Evolutionary conservation across 1,140 invertebrate genomes (phyloP).

Genomic region (Dufourea novaeangliae): DNA sequence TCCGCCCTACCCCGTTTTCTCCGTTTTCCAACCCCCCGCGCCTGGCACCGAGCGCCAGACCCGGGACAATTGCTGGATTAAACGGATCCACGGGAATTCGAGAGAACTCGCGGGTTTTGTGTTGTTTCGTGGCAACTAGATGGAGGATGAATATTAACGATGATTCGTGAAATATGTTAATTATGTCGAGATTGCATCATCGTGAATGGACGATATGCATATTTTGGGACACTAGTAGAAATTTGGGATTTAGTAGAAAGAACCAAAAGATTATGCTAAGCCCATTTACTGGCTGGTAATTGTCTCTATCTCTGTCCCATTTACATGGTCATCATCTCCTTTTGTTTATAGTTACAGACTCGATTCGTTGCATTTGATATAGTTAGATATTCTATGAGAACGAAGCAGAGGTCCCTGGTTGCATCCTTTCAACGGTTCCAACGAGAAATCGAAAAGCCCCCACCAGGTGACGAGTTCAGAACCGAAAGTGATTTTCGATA

Average conservation of each 20-base stretch:
- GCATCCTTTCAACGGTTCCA: neutral
- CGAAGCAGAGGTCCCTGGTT: too few species aligned
- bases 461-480: conserved; percentile 14
- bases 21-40: neutral
- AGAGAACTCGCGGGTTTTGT: neutral
- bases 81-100: conserved; percentile 5
- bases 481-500: conserved; percentile 41
- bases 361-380: neutral
- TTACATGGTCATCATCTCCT: too few species aligned
- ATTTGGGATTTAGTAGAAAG: too few species aligned
- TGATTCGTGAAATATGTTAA: too few species aligned
- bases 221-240: too few species aligned
- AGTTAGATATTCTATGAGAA: neutral
- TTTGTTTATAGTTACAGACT: too few species aligned
- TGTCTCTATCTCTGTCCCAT: too few species aligned
- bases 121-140: neutral
- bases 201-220: too few species aligned
- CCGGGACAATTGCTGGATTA: conserved; percentile 35
- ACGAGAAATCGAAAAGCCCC: conserved; percentile 1
- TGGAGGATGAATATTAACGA: too few species aligned
- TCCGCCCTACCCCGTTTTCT: neutral
- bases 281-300: too few species aligned
- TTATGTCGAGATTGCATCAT: too few species aligned
- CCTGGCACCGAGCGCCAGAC: neutral
- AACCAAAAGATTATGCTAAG: too few species aligned